phyloP scores from a whole-genome alignment of 2,113 vertebrate genomes.

The Pycnonotus jocosus region DNA sequence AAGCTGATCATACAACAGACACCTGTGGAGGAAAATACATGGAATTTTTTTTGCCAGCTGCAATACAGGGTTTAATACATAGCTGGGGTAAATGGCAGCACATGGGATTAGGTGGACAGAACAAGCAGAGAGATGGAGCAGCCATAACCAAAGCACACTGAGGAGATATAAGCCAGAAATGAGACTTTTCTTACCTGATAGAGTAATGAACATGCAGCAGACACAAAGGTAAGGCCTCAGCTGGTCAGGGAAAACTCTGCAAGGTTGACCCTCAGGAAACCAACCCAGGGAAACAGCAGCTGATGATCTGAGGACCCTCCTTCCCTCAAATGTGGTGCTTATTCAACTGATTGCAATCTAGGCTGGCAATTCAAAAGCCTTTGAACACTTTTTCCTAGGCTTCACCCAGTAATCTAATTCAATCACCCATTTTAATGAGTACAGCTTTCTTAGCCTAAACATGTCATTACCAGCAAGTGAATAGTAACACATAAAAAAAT shows the following conservation, averaged over 20 bases:
- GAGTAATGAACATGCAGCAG: not conserved
- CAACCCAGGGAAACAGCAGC: not conserved
- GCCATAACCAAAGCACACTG: fast-evolving
- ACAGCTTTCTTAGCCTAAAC: not conserved
- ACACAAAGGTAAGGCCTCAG: not conserved
- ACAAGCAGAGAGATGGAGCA: not conserved
- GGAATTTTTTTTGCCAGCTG: not conserved
- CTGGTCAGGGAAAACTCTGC: not conserved
- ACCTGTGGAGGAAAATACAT: not conserved
- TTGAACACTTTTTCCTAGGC: not conserved
- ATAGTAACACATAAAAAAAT: not conserved
- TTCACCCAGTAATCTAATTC: not conserved
- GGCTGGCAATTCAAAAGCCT: not conserved
- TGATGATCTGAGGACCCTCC: not conserved
- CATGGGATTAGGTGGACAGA: not conserved
- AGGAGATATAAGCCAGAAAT: not conserved
- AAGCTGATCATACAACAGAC: not conserved
- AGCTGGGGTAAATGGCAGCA: not conserved
- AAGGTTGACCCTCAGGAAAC: not conserved
- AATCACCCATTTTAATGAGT: not conserved
- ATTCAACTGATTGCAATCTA: not conserved
- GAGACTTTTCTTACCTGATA: not conserved
- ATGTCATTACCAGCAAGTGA: not conserved
- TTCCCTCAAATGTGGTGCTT: not conserved
- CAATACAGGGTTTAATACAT: not conserved